Base-by-base conservation (phyloP, 1,140 invertebrate genomes). In the Pararge aegeria region DNA sequence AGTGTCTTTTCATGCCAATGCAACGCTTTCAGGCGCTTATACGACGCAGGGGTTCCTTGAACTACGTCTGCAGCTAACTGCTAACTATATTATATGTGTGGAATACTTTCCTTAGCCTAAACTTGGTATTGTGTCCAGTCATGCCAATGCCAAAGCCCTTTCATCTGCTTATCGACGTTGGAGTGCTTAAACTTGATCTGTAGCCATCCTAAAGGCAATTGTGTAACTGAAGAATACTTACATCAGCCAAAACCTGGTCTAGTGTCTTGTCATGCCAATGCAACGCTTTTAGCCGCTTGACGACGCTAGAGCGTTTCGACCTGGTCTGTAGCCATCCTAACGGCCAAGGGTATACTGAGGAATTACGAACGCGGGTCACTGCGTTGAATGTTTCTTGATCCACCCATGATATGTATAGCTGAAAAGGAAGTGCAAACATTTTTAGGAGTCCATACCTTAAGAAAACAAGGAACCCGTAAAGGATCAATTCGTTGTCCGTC, bases 291-390 rank as follows among this genome's bases (percentile, higher is more conserved):
- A 98, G 88, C 54, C 93, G 91, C 64, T 95, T 94, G 4, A 94
- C 89, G 0, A 97, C 93, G 58, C 94, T 92, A 21, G 91, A 90
- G 60, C 94, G 91, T 78, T 98, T 98, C 37, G 93, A 90, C 82
- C 94, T 94, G 3, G 96, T 97, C 71, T 98, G 91, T 42, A 97
- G 87, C 67, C 94, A 90, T 78, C 96, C 97, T 0, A 99, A 83
- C 0, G 98, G 98, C 95, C 97, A 99, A 0, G 97, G 96, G 91
- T 97, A 97, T 1, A 96, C 95, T 1, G 94, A 96, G 0, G 97
- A 96, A 86, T 98, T 96, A 15, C 98, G 92, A 0, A 92, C 92
- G 56, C 94, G 95, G 0, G 98, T 99, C 0, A 98, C 94, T 61
- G 94, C 91, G 50, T 94, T 93, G 59, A 95, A 95, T 0, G 96